phyloP scores from a whole-genome alignment of 2,888 invertebrate genomes.

The Tholera decimalis region DNA sequence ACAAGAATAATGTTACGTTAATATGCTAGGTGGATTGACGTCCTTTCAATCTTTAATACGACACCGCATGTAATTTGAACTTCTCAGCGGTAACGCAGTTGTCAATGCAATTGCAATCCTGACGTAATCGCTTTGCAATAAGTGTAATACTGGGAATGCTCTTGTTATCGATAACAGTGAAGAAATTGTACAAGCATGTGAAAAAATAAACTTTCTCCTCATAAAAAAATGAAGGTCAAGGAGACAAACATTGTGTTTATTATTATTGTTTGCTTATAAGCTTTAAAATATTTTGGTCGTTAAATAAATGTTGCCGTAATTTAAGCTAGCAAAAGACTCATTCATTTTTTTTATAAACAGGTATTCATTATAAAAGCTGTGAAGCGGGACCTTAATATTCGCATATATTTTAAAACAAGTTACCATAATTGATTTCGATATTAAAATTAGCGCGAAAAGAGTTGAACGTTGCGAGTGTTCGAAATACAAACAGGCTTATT shows the following conservation, averaged over 20 bases:
- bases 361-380: slow-evolving; percentile 21
- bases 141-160: slow-evolving; percentile 5
- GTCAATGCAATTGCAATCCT: slow-evolving; percentile 92
- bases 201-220: background rate
- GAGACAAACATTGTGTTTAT: background rate
- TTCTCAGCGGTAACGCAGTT: slow-evolving; percentile 96
- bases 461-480: background rate
- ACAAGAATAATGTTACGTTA: no score
- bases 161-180: background rate
- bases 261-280: background rate
- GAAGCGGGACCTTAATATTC: slow-evolving; percentile 22
- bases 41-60: slow-evolving; percentile 98
- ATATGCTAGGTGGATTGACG: slow-evolving; percentile 76
- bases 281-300: background rate
- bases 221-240: slow-evolving; percentile 1
- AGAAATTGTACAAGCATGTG: slow-evolving; percentile 5
- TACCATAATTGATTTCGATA: slow-evolving; percentile 3
- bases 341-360: background rate
- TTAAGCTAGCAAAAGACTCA: background rate
- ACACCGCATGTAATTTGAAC: slow-evolving; percentile 98
- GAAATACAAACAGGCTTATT: no score
- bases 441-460: background rate
- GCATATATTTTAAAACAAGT: slow-evolving; percentile 36
- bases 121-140: slow-evolving; percentile 39
- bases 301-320: background rate